phyloP scores from a whole-genome alignment of 1,140 invertebrate species.

The Drosophila equinoxialis region DNA sequence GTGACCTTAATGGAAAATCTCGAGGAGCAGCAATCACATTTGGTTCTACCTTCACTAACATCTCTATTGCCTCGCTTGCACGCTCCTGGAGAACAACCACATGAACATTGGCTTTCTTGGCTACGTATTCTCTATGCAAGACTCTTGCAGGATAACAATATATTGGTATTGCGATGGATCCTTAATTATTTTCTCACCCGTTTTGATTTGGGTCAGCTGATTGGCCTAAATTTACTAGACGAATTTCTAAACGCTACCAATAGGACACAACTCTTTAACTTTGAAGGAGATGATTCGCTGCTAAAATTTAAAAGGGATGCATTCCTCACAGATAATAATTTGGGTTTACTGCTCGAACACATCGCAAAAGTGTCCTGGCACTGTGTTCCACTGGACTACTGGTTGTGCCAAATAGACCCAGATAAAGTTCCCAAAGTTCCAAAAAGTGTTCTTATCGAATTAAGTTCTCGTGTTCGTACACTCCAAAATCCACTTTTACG shows the following conservation, averaged over 20 bases:
- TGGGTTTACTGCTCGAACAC: slow-evolving; percentile 33
- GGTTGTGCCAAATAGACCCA: slow-evolving; percentile 37
- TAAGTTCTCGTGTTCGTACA: slow-evolving; percentile 50
- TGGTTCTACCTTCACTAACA: slow-evolving; percentile 84
- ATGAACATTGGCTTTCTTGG: slow-evolving; percentile 69
- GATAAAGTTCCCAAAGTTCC: background rate
- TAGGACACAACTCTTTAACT: slow-evolving; percentile 65
- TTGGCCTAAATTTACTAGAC: slow-evolving; percentile 27
- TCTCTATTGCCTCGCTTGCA: slow-evolving; percentile 59
- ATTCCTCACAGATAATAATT: slow-evolving; percentile 19
- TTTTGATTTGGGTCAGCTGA: slow-evolving; percentile 35
- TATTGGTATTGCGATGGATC: slow-evolving; percentile 83
- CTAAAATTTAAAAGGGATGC: slow-evolving; percentile 12
- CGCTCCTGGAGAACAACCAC: slow-evolving; percentile 35
- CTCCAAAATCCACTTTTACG: slow-evolving; percentile 56
- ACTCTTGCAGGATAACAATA: slow-evolving; percentile 83
- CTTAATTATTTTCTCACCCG: slow-evolving; percentile 63
- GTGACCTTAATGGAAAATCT: slow-evolving; percentile 84
- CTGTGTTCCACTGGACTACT: slow-evolving; percentile 62
- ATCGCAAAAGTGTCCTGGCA: slow-evolving; percentile 59
- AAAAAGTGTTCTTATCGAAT: slow-evolving; percentile 46
- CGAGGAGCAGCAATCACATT: slow-evolving; percentile 87
- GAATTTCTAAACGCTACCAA: slow-evolving; percentile 66
- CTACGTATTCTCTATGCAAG: slow-evolving; percentile 82
- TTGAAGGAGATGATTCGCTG: slow-evolving; percentile 40